Conservation (phyloP, 2,797 vertebrate genomes). For the Apodemus agrarius region DNA sequence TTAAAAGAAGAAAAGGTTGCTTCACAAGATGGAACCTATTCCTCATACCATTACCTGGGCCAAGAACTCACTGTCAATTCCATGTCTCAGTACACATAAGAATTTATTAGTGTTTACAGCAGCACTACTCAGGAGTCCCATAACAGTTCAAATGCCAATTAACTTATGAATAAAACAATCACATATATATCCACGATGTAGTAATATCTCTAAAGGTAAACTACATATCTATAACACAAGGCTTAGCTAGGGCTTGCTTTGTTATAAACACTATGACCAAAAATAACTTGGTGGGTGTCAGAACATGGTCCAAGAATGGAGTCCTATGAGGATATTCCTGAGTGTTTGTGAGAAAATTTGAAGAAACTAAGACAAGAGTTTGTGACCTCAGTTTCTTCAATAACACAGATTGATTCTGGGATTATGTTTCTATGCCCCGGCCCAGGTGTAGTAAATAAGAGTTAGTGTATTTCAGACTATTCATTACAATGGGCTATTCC, state of each 20-base stretch:
- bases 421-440: neutral
- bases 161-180: neutral
- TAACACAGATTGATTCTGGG: neutral
- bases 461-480: neutral
- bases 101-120: neutral
- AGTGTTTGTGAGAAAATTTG: too few relatives aligned
- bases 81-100: neutral
- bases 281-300: neutral
- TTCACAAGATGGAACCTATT: neutral
- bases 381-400: neutral
- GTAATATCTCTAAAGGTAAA: neutral
- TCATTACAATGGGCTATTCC: neutral
- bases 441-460: neutral
- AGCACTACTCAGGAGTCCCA: neutral
- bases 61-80: neutral
- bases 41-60: neutral
- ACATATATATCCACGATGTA: neutral
- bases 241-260: neutral
- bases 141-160: neutral
- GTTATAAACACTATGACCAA: neutral
- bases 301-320: neutral
- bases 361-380: too few relatives aligned
- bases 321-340: too few relatives aligned
- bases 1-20: neutral
- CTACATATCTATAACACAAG: neutral